These are phyloP conservation scores for Stomatorhinus walkeri DNA, from an alignment of 2,797 vertebrate genomes.

Conservation along the genomic window DNA sequence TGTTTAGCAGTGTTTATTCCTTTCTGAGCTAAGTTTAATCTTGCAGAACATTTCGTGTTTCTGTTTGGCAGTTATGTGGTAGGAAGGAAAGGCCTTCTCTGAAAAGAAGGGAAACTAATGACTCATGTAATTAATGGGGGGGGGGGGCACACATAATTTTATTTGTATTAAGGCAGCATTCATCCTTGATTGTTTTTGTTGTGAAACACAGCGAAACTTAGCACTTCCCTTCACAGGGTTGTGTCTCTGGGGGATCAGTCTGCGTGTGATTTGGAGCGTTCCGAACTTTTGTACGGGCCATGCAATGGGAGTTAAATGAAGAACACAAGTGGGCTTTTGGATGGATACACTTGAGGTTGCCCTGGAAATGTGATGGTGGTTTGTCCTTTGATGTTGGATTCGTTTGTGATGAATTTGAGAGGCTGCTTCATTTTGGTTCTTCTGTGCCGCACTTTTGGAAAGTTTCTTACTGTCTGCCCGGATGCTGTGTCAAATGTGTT, in stretches of 20 bases:
- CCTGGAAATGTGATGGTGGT: neutral
- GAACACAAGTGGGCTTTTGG: neutral
- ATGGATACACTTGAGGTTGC: neutral
- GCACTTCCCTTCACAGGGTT: neutral
- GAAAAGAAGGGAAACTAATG: conserved; percentile 7
- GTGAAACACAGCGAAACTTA: conserved; percentile 1
- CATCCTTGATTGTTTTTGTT: neutral
- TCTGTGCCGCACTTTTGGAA: neutral
- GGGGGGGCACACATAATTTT: conserved; percentile 10
- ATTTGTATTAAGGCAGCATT: neutral
- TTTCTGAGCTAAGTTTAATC: neutral
- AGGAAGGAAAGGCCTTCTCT: neutral
- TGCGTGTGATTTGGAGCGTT: neutral
- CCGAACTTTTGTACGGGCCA: neutral
- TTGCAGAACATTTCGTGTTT: neutral
- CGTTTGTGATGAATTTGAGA: neutral
- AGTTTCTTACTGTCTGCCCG: neutral
- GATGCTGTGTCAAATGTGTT: neutral
- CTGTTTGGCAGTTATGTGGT: neutral
- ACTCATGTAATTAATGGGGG: conserved; percentile 17
- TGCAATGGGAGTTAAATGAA: neutral
- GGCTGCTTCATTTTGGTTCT: neutral
- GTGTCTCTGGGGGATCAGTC: neutral
- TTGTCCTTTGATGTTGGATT: neutral
- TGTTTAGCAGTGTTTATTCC: neutral